A percentile compares a stretch with the other conserved stretches of the same genome.
Conservation (phyloP, 2,113 vertebrate genomes). For the Scolopax mira region DNA sequence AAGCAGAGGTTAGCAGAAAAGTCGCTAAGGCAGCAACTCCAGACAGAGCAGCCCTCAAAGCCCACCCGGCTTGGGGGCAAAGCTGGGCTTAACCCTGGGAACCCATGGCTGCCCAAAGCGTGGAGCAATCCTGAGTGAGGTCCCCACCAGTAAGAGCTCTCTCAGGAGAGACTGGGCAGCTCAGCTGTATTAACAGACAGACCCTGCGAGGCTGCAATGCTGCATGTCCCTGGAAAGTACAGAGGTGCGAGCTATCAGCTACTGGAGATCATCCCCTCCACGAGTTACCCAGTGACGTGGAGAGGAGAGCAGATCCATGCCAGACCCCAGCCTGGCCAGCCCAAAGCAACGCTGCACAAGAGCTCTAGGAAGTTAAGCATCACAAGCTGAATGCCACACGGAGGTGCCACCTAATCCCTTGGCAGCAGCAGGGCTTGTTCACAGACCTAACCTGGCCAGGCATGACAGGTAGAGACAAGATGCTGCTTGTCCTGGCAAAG, state of each 20-base stretch:
- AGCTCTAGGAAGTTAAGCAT: background rate
- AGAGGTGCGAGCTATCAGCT: background rate
- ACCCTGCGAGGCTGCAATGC: background rate
- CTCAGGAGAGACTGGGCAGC: background rate
- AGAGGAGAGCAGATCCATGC: background rate
- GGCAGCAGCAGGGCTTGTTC: background rate
- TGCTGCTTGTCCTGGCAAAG: background rate
- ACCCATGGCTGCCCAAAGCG: background rate
- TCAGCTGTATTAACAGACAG: background rate
- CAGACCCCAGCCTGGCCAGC: background rate
- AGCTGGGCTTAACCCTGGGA: background rate
- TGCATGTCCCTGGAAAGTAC: background rate
- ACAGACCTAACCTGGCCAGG: background rate
- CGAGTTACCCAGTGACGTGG: background rate
- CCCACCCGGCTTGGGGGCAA: background rate
- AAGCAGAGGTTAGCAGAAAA: constrained; percentile 63
- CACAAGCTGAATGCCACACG: accelerated
- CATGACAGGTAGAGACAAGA: background rate
- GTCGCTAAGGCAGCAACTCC: constrained; percentile 30
- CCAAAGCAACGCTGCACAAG: background rate
- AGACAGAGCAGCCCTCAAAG: background rate
- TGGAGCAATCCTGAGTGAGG: accelerated
- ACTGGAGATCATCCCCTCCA: background rate
- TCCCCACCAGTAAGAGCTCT: background rate
- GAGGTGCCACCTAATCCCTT: background rate